Conservation (phyloP, 2,113 vertebrate species). For the Cottus gobio region DNA sequence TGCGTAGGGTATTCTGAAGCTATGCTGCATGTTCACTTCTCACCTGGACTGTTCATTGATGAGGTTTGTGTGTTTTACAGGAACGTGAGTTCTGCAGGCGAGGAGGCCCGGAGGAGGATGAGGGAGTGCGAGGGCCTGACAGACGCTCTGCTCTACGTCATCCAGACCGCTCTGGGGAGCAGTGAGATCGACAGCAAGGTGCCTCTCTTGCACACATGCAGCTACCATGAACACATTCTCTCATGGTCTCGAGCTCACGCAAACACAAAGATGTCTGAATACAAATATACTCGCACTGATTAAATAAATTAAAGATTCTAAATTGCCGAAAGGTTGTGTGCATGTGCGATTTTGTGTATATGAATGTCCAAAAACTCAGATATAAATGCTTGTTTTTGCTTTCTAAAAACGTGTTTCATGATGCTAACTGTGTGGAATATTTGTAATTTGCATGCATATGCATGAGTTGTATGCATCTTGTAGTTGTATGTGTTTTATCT, state of each 20-base stretch:
- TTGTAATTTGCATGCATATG: conserved; percentile 29
- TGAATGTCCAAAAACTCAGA: not conserved
- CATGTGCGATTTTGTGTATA: not conserved
- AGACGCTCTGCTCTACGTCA: conserved; percentile 95
- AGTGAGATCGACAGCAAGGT: conserved; percentile 99
- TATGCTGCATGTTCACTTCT: not conserved
- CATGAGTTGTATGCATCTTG: conserved; percentile 30
- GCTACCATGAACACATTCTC: not conserved
- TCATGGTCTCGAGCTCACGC: not conserved
- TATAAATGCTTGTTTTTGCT: not conserved
- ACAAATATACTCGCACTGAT: not conserved
- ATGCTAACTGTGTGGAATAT: conserved; percentile 10
- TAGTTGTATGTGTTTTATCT: conserved; percentile 28
- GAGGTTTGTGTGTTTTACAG: conserved; percentile 76
- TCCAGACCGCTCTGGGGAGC: conserved; percentile 97
- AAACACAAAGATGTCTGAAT: not conserved
- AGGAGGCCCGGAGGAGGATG: conserved; percentile 97
- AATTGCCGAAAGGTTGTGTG: not conserved
- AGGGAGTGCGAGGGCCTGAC: conserved; percentile 98
- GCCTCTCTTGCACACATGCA: conserved; percentile 16
- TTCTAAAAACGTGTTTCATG: conserved; percentile 12
- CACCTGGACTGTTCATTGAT: conserved; percentile 14
- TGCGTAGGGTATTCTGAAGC: not conserved
- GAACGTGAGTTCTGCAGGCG: conserved; percentile 99
- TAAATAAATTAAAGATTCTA: not conserved